Base-by-base conservation (phyloP, 1,140 invertebrate genomes). In the Metopolophium dirhodum region DNA sequence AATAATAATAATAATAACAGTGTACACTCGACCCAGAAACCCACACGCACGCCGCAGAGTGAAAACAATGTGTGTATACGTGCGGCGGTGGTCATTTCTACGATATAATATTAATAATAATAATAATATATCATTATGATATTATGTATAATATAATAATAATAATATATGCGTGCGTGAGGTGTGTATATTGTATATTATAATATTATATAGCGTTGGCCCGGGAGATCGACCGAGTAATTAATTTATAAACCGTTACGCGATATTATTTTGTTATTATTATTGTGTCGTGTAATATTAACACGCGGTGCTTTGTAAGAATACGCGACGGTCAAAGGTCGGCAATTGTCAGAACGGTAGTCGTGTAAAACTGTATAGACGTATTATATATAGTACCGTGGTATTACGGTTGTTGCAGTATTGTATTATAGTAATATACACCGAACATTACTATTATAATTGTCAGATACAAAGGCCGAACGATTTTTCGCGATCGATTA, bases 1-100 rank as follows among this genome's bases (percentile, higher is more conserved):
- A 68, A 68, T 30, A 68, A 68, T 68, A 68, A 88, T 41, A 57
- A 57, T 61, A 61, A 61, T 61, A 61, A 61, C n/a, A 68, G 35
- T 41, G 41, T 45, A 90, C 54, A 45, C 57, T 90, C 89, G 89
- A 90, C 89, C 89, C 89, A 90, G 89, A 68, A 90, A 90, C 89
- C 41, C 89, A 68, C 54, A 23, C 89, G 57, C 54, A 57, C 54
- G 26, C 87, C 89, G 26, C 54, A n/a, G 23, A 90, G 89, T 45
- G 89, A 90, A 90, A 68, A 90, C 89, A 90, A 90, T 68, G 88
- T 57, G 35, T 9, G 54, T 88, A 41, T 57, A 89, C 51, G 88
- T 89, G 88, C 49, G 35, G 45, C 51, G 23, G 87, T 61, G 88
- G 88, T 61, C 54, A 61, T 57, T 90, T 90, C 23, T 61, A 61